Conservation (phyloP, 2,888 invertebrate species). For the Entomobrya proxima region DNA sequence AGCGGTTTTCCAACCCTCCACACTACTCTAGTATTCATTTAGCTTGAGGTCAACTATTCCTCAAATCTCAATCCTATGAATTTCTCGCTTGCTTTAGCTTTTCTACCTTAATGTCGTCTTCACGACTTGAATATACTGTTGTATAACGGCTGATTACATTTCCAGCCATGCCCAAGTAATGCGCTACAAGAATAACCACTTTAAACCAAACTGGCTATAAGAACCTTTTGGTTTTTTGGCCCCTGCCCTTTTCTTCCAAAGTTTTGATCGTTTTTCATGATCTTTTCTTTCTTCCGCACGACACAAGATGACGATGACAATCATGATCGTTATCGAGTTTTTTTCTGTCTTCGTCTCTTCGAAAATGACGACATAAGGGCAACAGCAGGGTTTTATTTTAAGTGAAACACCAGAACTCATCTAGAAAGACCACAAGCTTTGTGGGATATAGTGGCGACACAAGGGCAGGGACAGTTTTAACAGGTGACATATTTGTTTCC, state of each 20-base stretch:
- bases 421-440: conserved; percentile 15
- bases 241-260: conserved; percentile 8
- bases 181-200: conserved; percentile 43
- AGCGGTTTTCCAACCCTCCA: background rate
- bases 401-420: background rate
- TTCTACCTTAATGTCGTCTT: no score
- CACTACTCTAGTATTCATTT: background rate
- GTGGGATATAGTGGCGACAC: background rate
- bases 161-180: conserved; percentile 54
- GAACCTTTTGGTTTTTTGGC: background rate
- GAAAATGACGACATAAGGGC: no score
- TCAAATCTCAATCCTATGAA: no score
- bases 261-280: conserved; percentile 1
- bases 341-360: no score
- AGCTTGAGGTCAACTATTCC: conserved; percentile 7
- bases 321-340: conserved; percentile 38
- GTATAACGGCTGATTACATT: conserved; percentile 47
- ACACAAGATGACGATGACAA: conserved; percentile 22
- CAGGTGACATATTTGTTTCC: conserved; percentile 34
- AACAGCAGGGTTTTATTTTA: background rate
- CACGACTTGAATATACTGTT: background rate
- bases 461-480: conserved; percentile 17
- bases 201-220: conserved; percentile 5
- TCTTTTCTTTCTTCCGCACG: conserved; percentile 2
- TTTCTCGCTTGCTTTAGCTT: no score